phyloP scores from a whole-genome alignment of 2,888 invertebrate species.

The Drosophila heteroneura region DNA sequence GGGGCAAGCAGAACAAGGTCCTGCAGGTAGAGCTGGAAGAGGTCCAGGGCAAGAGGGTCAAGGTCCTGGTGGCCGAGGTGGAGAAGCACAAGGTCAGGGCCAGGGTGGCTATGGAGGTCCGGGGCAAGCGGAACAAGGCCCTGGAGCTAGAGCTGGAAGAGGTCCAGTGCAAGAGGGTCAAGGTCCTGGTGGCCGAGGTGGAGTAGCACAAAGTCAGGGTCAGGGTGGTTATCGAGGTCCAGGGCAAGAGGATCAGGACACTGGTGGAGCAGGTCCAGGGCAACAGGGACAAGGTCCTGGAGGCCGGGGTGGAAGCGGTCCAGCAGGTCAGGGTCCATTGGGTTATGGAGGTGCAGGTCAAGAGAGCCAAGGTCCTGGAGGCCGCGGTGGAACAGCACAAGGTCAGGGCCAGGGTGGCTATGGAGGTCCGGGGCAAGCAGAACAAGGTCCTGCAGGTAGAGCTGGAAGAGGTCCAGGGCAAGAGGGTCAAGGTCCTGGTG shows the following conservation, averaged over 20 bases:
- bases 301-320: background rate
- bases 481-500: background rate
- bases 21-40: background rate
- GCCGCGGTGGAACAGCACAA: background rate
- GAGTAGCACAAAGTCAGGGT: too few species aligned
- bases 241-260: too few species aligned
- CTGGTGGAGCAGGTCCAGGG: background rate
- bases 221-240: too few species aligned
- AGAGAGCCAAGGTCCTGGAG: background rate
- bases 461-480: background rate
- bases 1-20: background rate
- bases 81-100: background rate
- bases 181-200: background rate
- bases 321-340: background rate
- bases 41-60: background rate
- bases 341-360: conserved; percentile 3
- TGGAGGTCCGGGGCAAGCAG: too few species aligned
- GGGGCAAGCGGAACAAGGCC: background rate
- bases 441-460: background rate
- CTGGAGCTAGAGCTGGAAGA: too few species aligned
- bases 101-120: background rate
- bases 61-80: background rate
- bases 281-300: background rate
- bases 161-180: background rate
- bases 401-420: background rate